Evolutionary conservation across 2,797 vertebrate genomes (phyloP).

Genomic region (Moxostoma hubbsi): DNA sequence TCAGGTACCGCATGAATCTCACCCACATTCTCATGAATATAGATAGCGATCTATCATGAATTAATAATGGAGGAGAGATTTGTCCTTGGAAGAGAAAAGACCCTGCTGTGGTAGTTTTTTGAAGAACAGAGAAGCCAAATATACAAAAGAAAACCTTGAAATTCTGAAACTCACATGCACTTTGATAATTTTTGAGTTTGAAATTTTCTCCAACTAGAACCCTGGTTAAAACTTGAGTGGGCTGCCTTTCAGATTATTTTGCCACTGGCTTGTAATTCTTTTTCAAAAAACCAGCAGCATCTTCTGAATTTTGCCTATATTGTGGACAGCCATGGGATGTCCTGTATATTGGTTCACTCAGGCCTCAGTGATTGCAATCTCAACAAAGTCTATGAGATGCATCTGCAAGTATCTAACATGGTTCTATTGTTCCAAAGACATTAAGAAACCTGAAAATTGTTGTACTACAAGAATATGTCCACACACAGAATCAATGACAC

Average conservation of each 20-base stretch:
- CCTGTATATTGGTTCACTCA: conserved; percentile 27
- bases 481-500: too few relatives aligned
- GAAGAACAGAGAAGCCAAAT: background rate
- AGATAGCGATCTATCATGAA: conserved; percentile 42
- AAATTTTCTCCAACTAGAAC: background rate
- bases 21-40: background rate
- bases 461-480: too few relatives aligned
- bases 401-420: too few relatives aligned
- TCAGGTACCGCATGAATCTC: conserved; percentile 81
- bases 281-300: conserved; percentile 29
- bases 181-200: background rate
- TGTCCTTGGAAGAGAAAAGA: conserved; percentile 33
- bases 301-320: conserved; percentile 28
- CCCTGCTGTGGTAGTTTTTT: conserved; percentile 9
- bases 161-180: conserved; percentile 5
- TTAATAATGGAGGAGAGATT: conserved; percentile 40
- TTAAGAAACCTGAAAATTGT: too few relatives aligned
- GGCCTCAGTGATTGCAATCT: background rate
- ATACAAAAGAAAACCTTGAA: background rate
- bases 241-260: background rate
- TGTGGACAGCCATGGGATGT: conserved; percentile 33
- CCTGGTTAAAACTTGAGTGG: background rate
- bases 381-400: too few relatives aligned
- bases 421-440: too few relatives aligned
- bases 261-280: conserved; percentile 6